phyloP scores from a whole-genome alignment of 2,113 vertebrate genomes.

The Corythoichthys intestinalis region DNA sequence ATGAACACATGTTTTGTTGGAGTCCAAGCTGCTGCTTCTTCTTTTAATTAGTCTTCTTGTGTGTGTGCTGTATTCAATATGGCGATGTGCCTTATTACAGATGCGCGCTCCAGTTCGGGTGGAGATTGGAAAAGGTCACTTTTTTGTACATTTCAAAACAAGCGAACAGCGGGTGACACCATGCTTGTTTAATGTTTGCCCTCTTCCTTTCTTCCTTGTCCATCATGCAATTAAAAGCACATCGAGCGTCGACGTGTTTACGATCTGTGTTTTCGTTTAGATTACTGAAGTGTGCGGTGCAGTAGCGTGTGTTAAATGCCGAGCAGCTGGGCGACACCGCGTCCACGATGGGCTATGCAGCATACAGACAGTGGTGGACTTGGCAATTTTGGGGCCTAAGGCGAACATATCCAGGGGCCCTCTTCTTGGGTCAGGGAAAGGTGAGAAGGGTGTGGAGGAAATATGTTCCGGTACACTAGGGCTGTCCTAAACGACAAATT shows the following conservation, averaged over 20 bases:
- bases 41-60: slow-evolving; percentile 37
- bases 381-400: too few relatives aligned
- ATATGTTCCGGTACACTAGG: too few relatives aligned
- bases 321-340: slow-evolving; percentile 30
- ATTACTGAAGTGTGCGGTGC: slow-evolving; percentile 58
- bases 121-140: slow-evolving; percentile 37
- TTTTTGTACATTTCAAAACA: slow-evolving; percentile 17
- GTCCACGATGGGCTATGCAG: too few relatives aligned
- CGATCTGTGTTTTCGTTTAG: slow-evolving; percentile 29
- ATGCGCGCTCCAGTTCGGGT: slow-evolving; percentile 53
- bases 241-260: slow-evolving; percentile 15
- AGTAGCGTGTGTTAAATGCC: slow-evolving; percentile 56
- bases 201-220: slow-evolving; percentile 11
- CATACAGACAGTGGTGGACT: too few relatives aligned
- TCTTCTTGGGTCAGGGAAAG: too few relatives aligned
- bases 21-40: slow-evolving; percentile 29
- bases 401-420: too few relatives aligned
- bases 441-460: too few relatives aligned
- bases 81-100: slow-evolving; percentile 75
- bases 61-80: slow-evolving; percentile 61
- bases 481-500: too few relatives aligned
- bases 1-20: slow-evolving; percentile 44
- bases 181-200: slow-evolving; percentile 24
- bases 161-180: background rate
- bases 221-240: slow-evolving; percentile 17